phyloP scores from a whole-genome alignment of 2,888 invertebrate genomes.

The Tribolium freemani region DNA sequence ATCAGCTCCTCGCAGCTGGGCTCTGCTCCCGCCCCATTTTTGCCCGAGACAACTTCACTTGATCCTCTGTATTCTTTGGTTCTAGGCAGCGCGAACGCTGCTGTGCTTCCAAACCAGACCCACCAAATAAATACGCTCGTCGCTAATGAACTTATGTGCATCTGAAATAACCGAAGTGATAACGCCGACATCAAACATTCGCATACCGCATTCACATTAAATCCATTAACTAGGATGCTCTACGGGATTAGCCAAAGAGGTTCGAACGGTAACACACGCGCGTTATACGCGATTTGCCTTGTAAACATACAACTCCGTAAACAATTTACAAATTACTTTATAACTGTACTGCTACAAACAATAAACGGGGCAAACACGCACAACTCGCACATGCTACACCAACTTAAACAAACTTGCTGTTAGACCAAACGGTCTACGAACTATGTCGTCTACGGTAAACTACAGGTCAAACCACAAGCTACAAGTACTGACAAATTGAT shows the following conservation, averaged over 20 bases:
- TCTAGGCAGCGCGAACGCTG: conserved; percentile 60
- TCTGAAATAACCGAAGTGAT: conserved; percentile 55
- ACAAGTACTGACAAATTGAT: not conserved
- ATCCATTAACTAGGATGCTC: conserved; percentile 24
- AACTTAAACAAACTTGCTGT: not conserved
- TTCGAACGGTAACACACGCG: conserved; percentile 2
- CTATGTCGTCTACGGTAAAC: not conserved
- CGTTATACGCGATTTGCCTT: conserved; percentile 29
- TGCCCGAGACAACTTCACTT: conserved; percentile 60
- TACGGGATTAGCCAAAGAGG: conserved; percentile 12
- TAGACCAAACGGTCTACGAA: not conserved
- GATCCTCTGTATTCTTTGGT: conserved; percentile 59
- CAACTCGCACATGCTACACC: conserved; percentile 1
- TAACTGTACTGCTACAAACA: not conserved
- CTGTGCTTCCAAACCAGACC: conserved; percentile 56
- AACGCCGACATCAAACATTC: conserved; percentile 13
- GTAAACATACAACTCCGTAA: conserved; percentile 28
- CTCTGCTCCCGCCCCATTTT: conserved; percentile 73
- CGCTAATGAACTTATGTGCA: conserved; percentile 58
- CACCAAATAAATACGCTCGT: conserved; percentile 58
- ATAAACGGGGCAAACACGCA: conserved; percentile 2
- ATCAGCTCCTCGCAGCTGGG: conserved; percentile 90
- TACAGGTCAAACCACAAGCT: not conserved
- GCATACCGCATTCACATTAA: conserved; percentile 25
- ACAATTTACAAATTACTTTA: conserved; percentile 27